A percentile compares a stretch with the other conserved stretches of the same genome.
These are phyloP conservation scores for Nomada lathburiana DNA, from an alignment of 2,888 invertebrate genomes.

Conservation along the genomic window DNA sequence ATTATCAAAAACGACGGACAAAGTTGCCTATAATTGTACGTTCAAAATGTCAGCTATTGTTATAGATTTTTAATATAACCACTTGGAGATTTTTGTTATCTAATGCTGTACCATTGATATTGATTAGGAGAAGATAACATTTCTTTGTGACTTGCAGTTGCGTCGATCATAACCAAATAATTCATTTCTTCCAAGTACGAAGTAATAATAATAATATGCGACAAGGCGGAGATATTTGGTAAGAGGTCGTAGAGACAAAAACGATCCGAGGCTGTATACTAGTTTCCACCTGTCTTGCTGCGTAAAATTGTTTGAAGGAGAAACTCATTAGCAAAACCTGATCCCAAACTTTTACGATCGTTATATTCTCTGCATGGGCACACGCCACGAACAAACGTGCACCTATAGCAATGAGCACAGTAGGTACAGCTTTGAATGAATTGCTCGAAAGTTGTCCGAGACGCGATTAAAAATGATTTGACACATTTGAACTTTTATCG, in stretches of 20 bases:
- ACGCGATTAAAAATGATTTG: neutral
- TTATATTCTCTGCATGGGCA: slow-evolving; percentile 2
- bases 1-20: neutral
- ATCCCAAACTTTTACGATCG: neutral
- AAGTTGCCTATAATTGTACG: neutral
- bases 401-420: neutral
- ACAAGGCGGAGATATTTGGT: neutral
- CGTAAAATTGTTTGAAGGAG: neutral
- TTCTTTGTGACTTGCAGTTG: too few relatives aligned
- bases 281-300: slow-evolving; percentile 9
- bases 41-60: too few relatives aligned
- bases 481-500: neutral
- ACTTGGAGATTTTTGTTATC: neutral
- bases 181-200: too few relatives aligned
- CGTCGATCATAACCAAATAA: too few relatives aligned
- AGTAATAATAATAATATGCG: neutral
- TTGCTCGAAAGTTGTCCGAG: neutral
- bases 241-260: neutral
- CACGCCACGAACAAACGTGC: neutral
- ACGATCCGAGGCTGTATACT: neutral
- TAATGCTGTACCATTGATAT: neutral
- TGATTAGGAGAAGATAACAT: neutral
- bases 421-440: neutral
- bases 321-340: slow-evolving; percentile 23
- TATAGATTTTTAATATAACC: neutral